Evolutionary conservation across 2,797 vertebrate genomes (phyloP).

Genomic region (Tarsius wallacei): DNA sequence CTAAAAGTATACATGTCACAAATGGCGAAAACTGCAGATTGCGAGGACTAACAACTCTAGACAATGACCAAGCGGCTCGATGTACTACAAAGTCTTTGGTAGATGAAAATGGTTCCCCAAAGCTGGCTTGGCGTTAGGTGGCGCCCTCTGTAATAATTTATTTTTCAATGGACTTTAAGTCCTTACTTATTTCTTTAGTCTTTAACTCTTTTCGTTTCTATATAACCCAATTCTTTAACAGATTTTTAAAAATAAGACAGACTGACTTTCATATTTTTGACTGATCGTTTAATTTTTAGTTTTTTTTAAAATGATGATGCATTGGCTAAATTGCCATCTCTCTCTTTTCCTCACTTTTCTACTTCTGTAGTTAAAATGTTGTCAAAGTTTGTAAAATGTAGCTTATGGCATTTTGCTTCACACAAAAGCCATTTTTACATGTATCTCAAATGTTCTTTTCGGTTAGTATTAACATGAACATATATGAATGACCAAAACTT

Average conservation of each 20-base stretch:
- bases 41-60: background rate
- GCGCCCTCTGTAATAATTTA: background rate
- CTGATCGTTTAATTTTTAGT: background rate
- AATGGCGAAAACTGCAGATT: background rate
- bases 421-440: background rate
- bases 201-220: background rate
- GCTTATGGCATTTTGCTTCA: background rate
- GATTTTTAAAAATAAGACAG: background rate
- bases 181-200: background rate
- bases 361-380: background rate
- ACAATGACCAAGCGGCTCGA: too few relatives aligned
- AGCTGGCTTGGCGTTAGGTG: background rate
- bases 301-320: background rate
- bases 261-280: background rate
- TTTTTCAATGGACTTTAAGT: constrained; percentile 34
- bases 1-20: background rate
- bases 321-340: background rate
- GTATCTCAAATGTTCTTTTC: background rate
- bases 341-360: background rate
- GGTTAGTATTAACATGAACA: background rate
- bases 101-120: background rate
- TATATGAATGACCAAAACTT: background rate
- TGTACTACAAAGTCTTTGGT: background rate
- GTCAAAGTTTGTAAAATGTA: background rate
- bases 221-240: background rate